Evolutionary conservation across 2,888 invertebrate species (phyloP).

Genomic region (Nowickia ferox): DNA sequence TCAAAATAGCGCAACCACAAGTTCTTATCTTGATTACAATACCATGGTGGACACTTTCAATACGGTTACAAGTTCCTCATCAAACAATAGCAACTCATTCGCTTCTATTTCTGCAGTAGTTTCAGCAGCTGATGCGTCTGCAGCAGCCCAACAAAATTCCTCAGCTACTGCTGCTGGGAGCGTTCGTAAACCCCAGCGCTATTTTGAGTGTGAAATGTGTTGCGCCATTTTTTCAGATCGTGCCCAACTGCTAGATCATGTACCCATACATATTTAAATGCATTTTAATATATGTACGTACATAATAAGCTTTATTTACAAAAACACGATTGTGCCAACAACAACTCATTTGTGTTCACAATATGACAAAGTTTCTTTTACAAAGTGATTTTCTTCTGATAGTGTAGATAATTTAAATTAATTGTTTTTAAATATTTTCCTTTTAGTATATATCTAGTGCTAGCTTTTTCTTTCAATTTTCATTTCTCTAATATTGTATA

Average conservation of each 20-base stretch:
- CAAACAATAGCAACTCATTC: conserved; percentile 66
- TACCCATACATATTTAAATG: conserved; percentile 89
- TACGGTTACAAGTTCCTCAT: conserved; percentile 71
- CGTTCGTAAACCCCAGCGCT: conserved; percentile 79
- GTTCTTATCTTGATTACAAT: conserved; percentile 75
- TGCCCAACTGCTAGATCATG: conserved; percentile 89
- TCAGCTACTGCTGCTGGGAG: conserved; percentile 59
- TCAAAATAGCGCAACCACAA: conserved; percentile 36
- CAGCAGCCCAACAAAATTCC: conserved; percentile 68
- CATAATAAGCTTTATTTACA: not conserved
- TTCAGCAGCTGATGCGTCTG: conserved; percentile 77
- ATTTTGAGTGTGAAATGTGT: conserved; percentile 93
- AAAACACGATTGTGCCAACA: conserved; percentile 67
- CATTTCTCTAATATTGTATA: conserved; percentile 20
- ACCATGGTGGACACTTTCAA: conserved; percentile 75
- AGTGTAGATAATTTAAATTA: conserved; percentile 27
- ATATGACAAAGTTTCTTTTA: conserved; percentile 14
- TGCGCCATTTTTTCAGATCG: conserved; percentile 89
- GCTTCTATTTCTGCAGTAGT: conserved; percentile 73
- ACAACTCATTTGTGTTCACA: conserved; percentile 41
- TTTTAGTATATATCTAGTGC: conserved; percentile 2
- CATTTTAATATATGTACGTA: conserved; percentile 2
- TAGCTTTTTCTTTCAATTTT: conserved; percentile 19
- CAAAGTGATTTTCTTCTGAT: conserved; percentile 15
- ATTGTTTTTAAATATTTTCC: conserved; percentile 25